Evolutionary conservation across 2,888 invertebrate species (phyloP), one percentile per base, ranked within the genome.

Genomic region (Tinea pellionella): DNA sequence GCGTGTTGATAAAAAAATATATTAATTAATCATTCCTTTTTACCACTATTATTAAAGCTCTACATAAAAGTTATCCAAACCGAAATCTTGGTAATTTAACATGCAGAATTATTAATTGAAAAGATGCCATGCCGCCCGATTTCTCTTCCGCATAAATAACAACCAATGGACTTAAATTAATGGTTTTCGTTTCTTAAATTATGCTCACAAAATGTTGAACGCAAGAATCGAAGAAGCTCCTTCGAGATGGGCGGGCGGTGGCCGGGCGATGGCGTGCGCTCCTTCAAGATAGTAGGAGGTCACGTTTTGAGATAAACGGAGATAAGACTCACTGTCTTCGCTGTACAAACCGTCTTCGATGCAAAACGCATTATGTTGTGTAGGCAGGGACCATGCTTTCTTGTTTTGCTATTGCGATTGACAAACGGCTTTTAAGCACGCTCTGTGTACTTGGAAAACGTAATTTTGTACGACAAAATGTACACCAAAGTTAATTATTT

Each of bases 231-330:
- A 47, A 47, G 47, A 47, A 18, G 15, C 47, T 13, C 9, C 47
- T 47, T 13, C 47, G 47, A 19, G 19, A 19, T 32, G 57, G 57
- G 57, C 57, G 57, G 57, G 57, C 57, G 32, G 57, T 55, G 8
- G 37, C 24, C 37, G 47, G 9, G 47, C 47, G 16, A 47, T 16
- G 47, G 47, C 47, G 47, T 37, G 37, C 47, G 47, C n/a, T 53
- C 53, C 19, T 60, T 59, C 13, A 42, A 66, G 86, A 86, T 84
- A 86, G 77, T 65, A 75, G 24, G 77, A 55, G 86, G 86, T 86
- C 87, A 82, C 84, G 84, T 82, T 80, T 78, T 70, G 63, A 79
- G 87, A 86, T 86, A 86, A 82, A 69, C 67, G 57, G 16, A 43
- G 86, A 86, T 87, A 87, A 80, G 47, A 47, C 15, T 47, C 32